Percentiles rank a stretch among this genome's conserved stretches.
These are phyloP conservation scores for Amphimedon queenslandica DNA, from an alignment of 37 sponge, comb jelly and placozoan species.

Conservation along the genomic window DNA sequence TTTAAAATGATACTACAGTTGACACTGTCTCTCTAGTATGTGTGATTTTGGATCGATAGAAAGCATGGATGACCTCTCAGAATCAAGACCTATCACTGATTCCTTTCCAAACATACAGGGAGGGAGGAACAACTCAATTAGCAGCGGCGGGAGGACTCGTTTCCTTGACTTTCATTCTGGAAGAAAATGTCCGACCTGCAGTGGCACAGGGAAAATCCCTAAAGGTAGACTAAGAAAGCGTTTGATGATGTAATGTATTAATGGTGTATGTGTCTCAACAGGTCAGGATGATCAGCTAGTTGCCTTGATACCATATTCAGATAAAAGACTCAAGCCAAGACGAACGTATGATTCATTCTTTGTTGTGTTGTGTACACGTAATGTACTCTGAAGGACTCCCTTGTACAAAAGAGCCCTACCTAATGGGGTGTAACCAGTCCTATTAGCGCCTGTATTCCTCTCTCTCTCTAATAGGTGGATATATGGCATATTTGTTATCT, in stretches of 20 bases:
- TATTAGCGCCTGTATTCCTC: background rate
- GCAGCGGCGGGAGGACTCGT: no score
- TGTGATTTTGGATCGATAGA: no score
- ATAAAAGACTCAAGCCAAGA: slow-evolving; percentile 72
- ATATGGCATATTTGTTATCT: slow-evolving; percentile 13
- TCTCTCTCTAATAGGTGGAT: slow-evolving; percentile 5
- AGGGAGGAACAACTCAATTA: no score
- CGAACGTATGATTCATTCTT: slow-evolving; percentile 12
- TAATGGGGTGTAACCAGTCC: background rate
- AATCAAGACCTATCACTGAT: no score
- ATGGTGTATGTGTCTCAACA: background rate
- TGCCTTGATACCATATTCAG: slow-evolving; percentile 75
- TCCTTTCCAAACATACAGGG: no score
- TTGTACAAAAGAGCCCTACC: background rate
- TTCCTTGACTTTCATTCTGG: slow-evolving; percentile 4
- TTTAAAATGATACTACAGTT: no score
- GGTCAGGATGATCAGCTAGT: slow-evolving; percentile 72
- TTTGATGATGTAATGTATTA: no score
- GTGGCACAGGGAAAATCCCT: slow-evolving; percentile 52
- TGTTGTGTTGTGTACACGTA: background rate
- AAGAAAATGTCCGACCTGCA: slow-evolving; percentile 55
- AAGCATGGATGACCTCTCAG: no score
- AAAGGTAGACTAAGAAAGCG: slow-evolving; percentile 26
- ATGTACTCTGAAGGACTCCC: background rate
- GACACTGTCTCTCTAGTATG: no score